Conservation (phyloP, 2,888 invertebrate species). For the Tenthredo mesomela region DNA sequence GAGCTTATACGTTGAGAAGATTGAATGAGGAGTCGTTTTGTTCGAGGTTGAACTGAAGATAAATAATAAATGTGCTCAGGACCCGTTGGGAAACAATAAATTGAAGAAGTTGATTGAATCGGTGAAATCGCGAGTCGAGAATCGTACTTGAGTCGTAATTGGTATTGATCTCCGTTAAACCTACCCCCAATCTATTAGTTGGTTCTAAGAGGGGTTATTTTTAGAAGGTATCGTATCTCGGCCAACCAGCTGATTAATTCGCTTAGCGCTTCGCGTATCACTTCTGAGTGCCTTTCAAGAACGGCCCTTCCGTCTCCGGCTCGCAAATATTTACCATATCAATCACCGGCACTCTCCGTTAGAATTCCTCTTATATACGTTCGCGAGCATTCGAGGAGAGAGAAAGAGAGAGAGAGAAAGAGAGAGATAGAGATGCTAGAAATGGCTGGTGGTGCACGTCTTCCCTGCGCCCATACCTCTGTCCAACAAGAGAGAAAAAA, state of each 20-base stretch:
- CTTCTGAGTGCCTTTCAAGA: slow-evolving; percentile 51
- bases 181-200: slow-evolving; percentile 42
- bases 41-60: slow-evolving; percentile 2
- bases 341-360: slow-evolving; percentile 47
- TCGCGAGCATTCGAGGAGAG: background rate
- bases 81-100: slow-evolving; percentile 16
- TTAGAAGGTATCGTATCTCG: slow-evolving; percentile 48
- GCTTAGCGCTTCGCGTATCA: slow-evolving; percentile 50
- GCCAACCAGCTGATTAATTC: slow-evolving; percentile 49
- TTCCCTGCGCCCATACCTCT: slow-evolving; percentile 10
- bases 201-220: slow-evolving; percentile 24
- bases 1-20: slow-evolving; percentile 9
- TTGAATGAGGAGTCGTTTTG: slow-evolving; percentile 23
- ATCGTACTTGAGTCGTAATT: slow-evolving; percentile 46
- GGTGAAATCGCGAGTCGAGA: slow-evolving; percentile 40
- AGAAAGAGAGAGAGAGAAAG: background rate
- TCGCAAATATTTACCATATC: slow-evolving; percentile 54
- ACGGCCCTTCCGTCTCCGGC: slow-evolving; percentile 44
- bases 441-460: slow-evolving; percentile 20
- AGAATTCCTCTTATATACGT: slow-evolving; percentile 23
- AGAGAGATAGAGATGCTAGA: background rate
- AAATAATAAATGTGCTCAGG: slow-evolving; percentile 26
- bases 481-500: slow-evolving; percentile 1
- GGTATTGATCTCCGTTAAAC: slow-evolving; percentile 35
- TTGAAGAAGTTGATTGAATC: slow-evolving; percentile 22